These are phyloP conservation scores for Girardinichthys multiradiatus DNA, from an alignment of 2,113 vertebrate genomes.

Conservation along the genomic window DNA sequence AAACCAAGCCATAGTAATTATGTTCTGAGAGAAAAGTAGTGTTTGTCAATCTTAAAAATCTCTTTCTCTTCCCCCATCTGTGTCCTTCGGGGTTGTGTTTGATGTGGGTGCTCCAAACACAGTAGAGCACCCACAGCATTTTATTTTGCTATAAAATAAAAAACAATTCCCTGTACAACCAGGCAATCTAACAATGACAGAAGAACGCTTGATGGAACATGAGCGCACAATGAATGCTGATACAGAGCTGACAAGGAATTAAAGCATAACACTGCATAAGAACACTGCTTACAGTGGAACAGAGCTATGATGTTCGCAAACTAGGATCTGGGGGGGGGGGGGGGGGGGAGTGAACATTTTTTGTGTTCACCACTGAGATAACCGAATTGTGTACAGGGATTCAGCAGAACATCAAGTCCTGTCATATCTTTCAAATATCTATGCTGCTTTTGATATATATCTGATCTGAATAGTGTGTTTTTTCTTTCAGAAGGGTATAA, in stretches of 20 bases:
- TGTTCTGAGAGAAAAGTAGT: constrained; percentile 29
- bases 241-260: background rate
- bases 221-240: background rate
- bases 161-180: too few species aligned
- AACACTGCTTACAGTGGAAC: background rate
- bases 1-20: constrained; percentile 42
- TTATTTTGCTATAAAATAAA: too few species aligned
- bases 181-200: background rate
- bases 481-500: too few species aligned
- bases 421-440: too few species aligned
- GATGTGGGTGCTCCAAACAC: background rate
- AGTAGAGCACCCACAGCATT: too few species aligned
- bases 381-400: background rate
- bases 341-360: too few species aligned
- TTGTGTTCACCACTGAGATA: too few species aligned
- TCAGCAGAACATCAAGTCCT: background rate
- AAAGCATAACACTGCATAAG: background rate
- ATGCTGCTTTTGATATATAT: too few species aligned
- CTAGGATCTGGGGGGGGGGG: background rate
- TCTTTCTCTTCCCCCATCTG: background rate
- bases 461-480: too few species aligned
- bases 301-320: background rate
- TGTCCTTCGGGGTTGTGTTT: too few species aligned
- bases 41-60: constrained; percentile 24
- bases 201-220: background rate